Conservation (phyloP, 2,888 invertebrate species). For the Aquatica leii region DNA sequence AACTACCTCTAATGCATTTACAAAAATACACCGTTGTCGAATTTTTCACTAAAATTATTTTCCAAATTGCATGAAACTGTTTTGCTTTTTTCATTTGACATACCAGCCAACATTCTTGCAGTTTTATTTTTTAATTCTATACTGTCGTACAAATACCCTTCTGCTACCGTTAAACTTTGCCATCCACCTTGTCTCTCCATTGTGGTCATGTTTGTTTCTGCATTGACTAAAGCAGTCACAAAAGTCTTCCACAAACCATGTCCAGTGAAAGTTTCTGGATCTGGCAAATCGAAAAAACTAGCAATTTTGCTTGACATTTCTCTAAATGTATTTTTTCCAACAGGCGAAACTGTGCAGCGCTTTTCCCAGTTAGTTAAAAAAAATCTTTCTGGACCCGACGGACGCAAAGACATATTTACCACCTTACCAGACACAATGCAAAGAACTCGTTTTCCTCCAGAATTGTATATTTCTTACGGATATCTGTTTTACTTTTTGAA, state of each 20-base stretch:
- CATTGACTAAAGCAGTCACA: slow-evolving; percentile 15
- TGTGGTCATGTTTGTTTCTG: slow-evolving; percentile 13
- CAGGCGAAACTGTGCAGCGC: slow-evolving; percentile 31
- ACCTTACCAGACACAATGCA: slow-evolving; percentile 6
- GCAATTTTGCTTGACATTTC: slow-evolving; percentile 34
- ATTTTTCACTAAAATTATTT: slow-evolving; percentile 18
- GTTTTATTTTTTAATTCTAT: slow-evolving; percentile 13
- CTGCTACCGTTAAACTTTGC: slow-evolving; percentile 17
- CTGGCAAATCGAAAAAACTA: slow-evolving; percentile 30
- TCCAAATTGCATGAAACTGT: slow-evolving; percentile 6
- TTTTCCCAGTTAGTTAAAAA: slow-evolving; percentile 28
- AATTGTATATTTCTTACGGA: slow-evolving; percentile 1
- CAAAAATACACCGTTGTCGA: too few species aligned
- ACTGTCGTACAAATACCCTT: slow-evolving; percentile 22
- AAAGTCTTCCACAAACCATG: slow-evolving; percentile 28
- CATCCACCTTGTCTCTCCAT: slow-evolving; percentile 15
- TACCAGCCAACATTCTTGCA: slow-evolving; percentile 10
- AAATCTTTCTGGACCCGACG: slow-evolving; percentile 25
- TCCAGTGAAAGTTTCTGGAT: slow-evolving; percentile 30
- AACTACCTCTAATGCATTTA: too few species aligned
- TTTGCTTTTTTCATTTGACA: slow-evolving; percentile 2
- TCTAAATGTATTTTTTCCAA: slow-evolving; percentile 33
- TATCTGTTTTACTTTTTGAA: not conserved
- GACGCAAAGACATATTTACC: not conserved
- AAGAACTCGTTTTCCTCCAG: not conserved